Evolutionary conservation across 1,140 invertebrate species (phyloP).

Genomic region (Drosophila malerkotliana): DNA sequence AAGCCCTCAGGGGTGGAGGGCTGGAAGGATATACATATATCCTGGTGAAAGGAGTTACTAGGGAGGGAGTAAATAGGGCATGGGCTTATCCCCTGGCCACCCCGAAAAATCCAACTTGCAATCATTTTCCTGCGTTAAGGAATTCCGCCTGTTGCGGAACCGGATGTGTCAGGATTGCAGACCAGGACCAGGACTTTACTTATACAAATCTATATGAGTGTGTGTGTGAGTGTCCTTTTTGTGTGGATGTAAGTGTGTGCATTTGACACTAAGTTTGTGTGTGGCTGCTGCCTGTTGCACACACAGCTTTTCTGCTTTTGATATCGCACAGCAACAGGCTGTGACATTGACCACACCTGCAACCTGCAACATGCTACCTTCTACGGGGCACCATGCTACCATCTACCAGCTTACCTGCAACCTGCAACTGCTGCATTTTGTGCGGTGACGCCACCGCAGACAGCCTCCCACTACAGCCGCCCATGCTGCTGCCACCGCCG

Average conservation of each 20-base stretch:
- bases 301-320: slow-evolving; percentile 35
- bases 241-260: neutral
- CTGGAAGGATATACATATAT: neutral
- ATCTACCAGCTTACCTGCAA: neutral
- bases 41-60: neutral
- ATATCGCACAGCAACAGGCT: slow-evolving; percentile 66
- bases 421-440: slow-evolving; percentile 5
- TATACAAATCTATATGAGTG: neutral
- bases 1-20: too few relatives aligned
- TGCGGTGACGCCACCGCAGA: slow-evolving; percentile 24
- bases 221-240: neutral
- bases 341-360: slow-evolving; percentile 47
- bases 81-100: neutral
- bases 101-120: neutral
- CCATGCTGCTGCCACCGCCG: too few relatives aligned
- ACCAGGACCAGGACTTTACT: neutral
- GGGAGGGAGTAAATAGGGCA: neutral
- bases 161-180: slow-evolving; percentile 53
- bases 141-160: slow-evolving; percentile 63
- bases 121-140: slow-evolving; percentile 9
- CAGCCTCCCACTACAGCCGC: neutral
- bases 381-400: neutral
- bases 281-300: slow-evolving; percentile 66
- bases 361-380: neutral
- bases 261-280: slow-evolving; percentile 16